These are phyloP conservation scores for Psittacula cyanocephala DNA, from an alignment of 2,113 vertebrate species.

Conservation along the genomic window DNA sequence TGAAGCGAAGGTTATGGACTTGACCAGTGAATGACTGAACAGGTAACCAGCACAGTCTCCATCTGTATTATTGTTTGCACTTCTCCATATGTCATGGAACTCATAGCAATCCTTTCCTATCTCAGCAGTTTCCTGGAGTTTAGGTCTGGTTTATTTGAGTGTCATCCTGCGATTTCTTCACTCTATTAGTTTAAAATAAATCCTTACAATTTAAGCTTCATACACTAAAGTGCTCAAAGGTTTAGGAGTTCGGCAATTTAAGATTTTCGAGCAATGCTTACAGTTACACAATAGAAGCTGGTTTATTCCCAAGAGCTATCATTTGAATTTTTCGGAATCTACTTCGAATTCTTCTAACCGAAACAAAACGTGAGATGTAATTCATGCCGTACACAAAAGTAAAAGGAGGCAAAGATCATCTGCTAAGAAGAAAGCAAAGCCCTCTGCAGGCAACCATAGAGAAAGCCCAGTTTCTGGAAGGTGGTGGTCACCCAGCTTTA, in stretches of 20 bases:
- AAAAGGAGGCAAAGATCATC: background rate
- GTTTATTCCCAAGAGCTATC: background rate
- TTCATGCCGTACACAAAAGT: background rate
- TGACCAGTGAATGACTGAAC: background rate
- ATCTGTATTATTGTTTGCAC: background rate
- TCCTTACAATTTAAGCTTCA: background rate
- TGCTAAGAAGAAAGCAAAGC: background rate
- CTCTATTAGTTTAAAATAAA: background rate
- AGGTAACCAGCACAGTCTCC: background rate
- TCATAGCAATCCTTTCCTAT: background rate
- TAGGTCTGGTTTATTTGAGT: background rate
- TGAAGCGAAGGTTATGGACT: background rate
- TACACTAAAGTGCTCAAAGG: background rate
- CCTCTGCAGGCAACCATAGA: background rate
- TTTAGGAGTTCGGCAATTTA: background rate
- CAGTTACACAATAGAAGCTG: background rate
- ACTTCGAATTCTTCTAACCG: background rate
- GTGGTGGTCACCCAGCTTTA: background rate
- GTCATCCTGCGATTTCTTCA: background rate
- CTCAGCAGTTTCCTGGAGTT: background rate
- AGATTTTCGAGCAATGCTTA: background rate
- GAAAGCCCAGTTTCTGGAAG: background rate
- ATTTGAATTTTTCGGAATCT: background rate
- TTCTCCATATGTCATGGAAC: background rate
- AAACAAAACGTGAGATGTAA: background rate